Conservation (phyloP, 2,113 vertebrate genomes). For the Tricholaema leucomelas region DNA sequence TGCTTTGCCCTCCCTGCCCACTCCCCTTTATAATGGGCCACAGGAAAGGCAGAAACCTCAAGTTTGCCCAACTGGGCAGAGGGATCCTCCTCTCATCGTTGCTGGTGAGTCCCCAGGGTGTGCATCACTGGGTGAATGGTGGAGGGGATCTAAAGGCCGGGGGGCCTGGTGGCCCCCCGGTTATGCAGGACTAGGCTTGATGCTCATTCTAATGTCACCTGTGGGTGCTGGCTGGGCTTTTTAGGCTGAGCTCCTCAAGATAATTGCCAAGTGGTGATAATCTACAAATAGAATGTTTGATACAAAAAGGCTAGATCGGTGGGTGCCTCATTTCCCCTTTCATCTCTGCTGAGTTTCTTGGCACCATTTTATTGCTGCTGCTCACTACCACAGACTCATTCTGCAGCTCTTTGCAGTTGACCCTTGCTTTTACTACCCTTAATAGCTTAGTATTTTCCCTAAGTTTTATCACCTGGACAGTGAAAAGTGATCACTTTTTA, state of each 20-base stretch:
- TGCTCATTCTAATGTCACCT: no score
- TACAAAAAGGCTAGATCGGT: not conserved
- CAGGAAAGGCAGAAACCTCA: no score
- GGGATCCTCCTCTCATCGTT: no score
- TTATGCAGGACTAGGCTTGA: no score
- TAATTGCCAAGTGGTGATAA: not conserved
- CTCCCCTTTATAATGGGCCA: no score
- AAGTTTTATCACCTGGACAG: conserved; percentile 22
- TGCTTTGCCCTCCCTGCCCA: no score
- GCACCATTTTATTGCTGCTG: not conserved
- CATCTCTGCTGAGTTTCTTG: not conserved
- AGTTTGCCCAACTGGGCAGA: no score
- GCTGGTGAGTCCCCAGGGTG: no score
- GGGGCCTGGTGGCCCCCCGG: no score
- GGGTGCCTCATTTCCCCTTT: not conserved
- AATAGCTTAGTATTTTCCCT: not conserved
- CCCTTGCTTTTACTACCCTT: conserved; percentile 27
- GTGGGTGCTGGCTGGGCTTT: no score
- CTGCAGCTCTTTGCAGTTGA: not conserved
- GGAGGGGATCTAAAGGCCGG: no score
- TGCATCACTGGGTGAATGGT: no score
- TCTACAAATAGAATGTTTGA: not conserved
- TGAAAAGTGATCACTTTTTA: not conserved
- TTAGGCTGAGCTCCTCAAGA: not conserved
- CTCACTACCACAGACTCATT: not conserved